These are phyloP conservation scores for Eudasyphora cyanicolor DNA, from an alignment of 2,888 invertebrate genomes.

Conservation along the genomic window DNA sequence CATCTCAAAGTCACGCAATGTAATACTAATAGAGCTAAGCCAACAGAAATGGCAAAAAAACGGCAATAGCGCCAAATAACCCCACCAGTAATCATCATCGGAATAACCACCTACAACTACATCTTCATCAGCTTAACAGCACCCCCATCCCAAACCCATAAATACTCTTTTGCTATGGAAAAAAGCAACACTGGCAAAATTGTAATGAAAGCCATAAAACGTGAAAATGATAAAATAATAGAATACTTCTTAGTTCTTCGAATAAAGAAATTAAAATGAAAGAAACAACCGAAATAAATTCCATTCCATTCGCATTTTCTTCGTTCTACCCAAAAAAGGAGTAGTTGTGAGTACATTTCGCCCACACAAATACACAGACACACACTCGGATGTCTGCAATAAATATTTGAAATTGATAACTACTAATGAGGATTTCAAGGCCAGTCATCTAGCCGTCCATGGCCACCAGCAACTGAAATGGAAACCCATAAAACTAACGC, in stretches of 20 bases:
- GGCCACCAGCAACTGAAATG: too few species aligned
- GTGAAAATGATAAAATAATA: conserved; percentile 5
- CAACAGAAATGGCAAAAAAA: conserved; percentile 9
- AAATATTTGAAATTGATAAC: background rate
- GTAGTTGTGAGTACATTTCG: too few species aligned
- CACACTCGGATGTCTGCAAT: background rate
- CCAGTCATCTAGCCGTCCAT: background rate
- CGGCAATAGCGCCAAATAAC: conserved; percentile 4
- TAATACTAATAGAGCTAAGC: conserved; percentile 64
- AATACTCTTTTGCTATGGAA: background rate
- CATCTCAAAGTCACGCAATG: conserved; percentile 74
- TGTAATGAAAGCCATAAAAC: conserved; percentile 18
- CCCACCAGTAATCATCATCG: background rate
- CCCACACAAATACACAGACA: background rate
- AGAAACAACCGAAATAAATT: background rate
- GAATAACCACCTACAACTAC: conserved; percentile 21
- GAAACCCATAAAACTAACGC: background rate
- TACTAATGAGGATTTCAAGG: background rate
- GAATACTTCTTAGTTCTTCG: too few species aligned
- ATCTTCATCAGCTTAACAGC: too few species aligned
- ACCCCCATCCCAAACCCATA: background rate
- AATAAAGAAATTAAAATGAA: background rate
- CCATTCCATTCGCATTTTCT: background rate
- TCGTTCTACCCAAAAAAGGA: too few species aligned
- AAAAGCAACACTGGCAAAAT: conserved; percentile 5